Conservation (phyloP, 2,797 vertebrate species). For the Micropoecilia bifurca region DNA sequence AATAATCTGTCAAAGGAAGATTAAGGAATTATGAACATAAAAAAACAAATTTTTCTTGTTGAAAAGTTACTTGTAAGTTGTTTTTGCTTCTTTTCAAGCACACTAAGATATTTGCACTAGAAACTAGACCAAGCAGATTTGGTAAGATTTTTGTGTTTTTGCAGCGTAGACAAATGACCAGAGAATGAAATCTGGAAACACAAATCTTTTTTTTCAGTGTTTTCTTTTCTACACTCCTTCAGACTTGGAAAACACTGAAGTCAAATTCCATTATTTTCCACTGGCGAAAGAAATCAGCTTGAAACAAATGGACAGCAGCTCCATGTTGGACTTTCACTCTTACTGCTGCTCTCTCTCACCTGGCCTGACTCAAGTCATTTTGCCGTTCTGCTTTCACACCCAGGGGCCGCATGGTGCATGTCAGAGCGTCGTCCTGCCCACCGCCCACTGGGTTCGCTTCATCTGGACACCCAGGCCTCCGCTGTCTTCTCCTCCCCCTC, state of each 20-base stretch:
- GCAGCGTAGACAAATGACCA: not conserved
- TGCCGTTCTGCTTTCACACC: constrained; percentile 43
- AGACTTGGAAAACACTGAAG: not conserved
- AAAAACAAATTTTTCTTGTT: too few relatives aligned
- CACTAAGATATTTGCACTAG: too few relatives aligned
- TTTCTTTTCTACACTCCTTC: not conserved
- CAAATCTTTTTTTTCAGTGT: not conserved
- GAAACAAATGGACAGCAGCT: constrained; percentile 30
- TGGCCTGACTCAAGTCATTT: constrained; percentile 18
- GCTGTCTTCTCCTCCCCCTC: constrained; percentile 65
- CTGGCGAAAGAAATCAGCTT: constrained; percentile 3
- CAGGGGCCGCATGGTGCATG: constrained; percentile 45
- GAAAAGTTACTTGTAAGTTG: too few relatives aligned
- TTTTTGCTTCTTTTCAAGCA: too few relatives aligned
- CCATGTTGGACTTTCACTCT: constrained; percentile 15
- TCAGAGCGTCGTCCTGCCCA: constrained; percentile 49
- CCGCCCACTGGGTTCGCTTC: constrained; percentile 56
- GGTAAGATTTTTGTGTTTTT: too few relatives aligned
- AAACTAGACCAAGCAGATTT: too few relatives aligned
- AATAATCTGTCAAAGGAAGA: too few relatives aligned
- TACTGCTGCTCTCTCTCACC: constrained; percentile 19
- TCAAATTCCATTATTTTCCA: not conserved
- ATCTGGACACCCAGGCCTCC: constrained; percentile 48
- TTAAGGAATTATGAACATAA: too few relatives aligned
- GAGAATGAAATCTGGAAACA: not conserved